These are phyloP conservation scores for Pristionchus mayeri DNA, from an alignment of 2,888 invertebrate species.

Conservation along the genomic window DNA sequence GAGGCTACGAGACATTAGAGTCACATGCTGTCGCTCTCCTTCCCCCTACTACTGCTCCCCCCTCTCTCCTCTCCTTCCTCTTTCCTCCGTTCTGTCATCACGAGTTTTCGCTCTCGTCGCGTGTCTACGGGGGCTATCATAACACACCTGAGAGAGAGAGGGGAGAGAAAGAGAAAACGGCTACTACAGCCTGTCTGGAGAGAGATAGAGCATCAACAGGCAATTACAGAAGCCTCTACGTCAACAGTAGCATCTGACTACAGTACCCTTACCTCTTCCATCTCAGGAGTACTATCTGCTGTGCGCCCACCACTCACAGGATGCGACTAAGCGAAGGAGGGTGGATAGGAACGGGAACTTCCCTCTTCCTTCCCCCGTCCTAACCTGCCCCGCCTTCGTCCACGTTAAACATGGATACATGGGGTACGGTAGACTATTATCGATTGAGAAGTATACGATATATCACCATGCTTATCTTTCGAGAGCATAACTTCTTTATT, in stretches of 20 bases:
- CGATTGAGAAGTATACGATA: too few relatives aligned
- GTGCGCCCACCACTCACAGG: constrained; percentile 11
- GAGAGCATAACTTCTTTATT: too few relatives aligned
- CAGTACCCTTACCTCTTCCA: background rate
- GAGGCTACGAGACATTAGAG: background rate
- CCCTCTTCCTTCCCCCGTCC: background rate
- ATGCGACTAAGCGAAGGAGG: constrained; percentile 3
- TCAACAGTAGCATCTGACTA: background rate
- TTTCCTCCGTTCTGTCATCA: background rate
- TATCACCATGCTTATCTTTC: too few relatives aligned
- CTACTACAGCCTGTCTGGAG: too few relatives aligned
- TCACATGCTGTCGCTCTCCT: background rate
- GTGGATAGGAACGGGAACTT: constrained; percentile 37
- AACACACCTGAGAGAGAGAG: background rate
- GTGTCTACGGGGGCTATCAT: background rate
- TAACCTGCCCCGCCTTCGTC: constrained; percentile 46
- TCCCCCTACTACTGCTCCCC: background rate
- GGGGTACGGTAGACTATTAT: background rate
- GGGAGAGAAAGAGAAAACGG: too few relatives aligned
- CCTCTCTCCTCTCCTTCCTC: background rate
- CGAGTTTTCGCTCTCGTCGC: background rate
- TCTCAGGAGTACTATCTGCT: constrained; percentile 46
- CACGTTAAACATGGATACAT: constrained; percentile 18
- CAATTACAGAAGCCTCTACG: too few relatives aligned
- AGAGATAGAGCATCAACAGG: too few relatives aligned